Percentiles rank a stretch among this genome's conserved stretches.
phyloP scores from a whole-genome alignment of 2,888 invertebrate genomes.

The Hydrotaea cyrtoneurina region DNA sequence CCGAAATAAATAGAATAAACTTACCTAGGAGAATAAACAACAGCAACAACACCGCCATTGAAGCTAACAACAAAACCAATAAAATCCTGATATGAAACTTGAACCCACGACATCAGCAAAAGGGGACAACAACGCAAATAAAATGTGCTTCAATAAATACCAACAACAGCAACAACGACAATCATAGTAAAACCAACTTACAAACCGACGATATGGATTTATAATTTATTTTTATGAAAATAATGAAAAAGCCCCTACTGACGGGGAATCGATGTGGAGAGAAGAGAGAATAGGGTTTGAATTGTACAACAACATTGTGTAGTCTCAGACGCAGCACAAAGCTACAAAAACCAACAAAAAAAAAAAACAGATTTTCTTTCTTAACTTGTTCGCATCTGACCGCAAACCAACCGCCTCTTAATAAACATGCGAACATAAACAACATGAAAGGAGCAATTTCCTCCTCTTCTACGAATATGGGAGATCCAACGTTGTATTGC shows the following conservation, averaged over 20 bases:
- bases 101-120: not conserved
- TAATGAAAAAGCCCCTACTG: slow-evolving; percentile 30
- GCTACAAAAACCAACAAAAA: not conserved
- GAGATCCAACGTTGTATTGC: not conserved
- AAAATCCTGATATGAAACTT: slow-evolving; percentile 21
- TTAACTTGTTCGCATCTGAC: not conserved
- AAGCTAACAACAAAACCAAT: not conserved
- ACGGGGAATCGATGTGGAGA: not conserved
- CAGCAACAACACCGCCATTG: no score
- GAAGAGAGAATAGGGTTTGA: not conserved
- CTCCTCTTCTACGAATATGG: not conserved
- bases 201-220: slow-evolving; percentile 10
- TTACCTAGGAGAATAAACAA: not conserved
- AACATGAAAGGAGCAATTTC: not conserved
- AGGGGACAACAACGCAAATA: not conserved
- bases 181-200: not conserved
- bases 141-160: not conserved
- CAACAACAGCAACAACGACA: not conserved
- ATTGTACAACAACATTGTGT: not conserved
- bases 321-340: not conserved
- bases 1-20: slow-evolving; percentile 9
- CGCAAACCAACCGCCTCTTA: not conserved
- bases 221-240: slow-evolving; percentile 39
- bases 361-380: not conserved
- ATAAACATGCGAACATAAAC: slow-evolving; percentile 8